Conservation (phyloP, 1,140 invertebrate genomes). For the Drosophila sp. region DNA sequence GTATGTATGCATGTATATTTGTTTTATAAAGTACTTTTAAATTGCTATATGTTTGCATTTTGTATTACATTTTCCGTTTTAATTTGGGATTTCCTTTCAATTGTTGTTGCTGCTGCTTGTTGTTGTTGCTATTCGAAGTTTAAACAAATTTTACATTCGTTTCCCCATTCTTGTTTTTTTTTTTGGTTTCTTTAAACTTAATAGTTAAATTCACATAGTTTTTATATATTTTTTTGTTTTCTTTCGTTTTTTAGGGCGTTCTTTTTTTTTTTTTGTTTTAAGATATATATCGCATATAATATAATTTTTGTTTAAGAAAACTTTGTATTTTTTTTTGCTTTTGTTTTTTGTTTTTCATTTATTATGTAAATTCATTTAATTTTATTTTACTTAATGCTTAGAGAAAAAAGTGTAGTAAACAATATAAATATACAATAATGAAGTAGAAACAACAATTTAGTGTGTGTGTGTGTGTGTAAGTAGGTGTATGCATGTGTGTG, state of each 20-base stretch:
- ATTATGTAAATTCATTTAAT: constrained; percentile 71
- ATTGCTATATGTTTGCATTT: constrained; percentile 80
- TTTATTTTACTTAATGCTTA: constrained; percentile 71
- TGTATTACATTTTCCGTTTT: constrained; percentile 66
- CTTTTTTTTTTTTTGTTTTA: constrained; percentile 38
- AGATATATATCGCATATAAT: constrained; percentile 63
- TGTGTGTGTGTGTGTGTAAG: constrained; percentile 40
- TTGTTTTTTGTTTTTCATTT: constrained; percentile 39
- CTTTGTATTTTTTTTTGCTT: constrained; percentile 43
- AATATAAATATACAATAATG: constrained; percentile 62
- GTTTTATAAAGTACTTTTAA: constrained; percentile 76
- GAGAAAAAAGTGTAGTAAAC: constrained; percentile 65
- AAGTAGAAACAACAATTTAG: constrained; percentile 75
- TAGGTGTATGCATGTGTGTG: constrained; percentile 14
- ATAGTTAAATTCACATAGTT: constrained; percentile 72
- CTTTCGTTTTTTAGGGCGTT: constrained; percentile 30
- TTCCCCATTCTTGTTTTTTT: constrained; percentile 25
- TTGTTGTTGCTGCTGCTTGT: constrained; percentile 18
- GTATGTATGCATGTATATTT: constrained; percentile 29
- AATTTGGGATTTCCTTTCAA: constrained; percentile 50
- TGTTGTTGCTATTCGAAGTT: constrained; percentile 21
- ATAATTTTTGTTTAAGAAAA: constrained; percentile 70
- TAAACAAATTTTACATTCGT: constrained; percentile 8
- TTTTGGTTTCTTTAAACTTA: constrained; percentile 68
- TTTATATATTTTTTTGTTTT: constrained; percentile 28